Evolutionary conservation across 2,888 invertebrate species (phyloP), one percentile per base, ranked within the genome.

Genomic region (Drosophila percnosoma): DNA sequence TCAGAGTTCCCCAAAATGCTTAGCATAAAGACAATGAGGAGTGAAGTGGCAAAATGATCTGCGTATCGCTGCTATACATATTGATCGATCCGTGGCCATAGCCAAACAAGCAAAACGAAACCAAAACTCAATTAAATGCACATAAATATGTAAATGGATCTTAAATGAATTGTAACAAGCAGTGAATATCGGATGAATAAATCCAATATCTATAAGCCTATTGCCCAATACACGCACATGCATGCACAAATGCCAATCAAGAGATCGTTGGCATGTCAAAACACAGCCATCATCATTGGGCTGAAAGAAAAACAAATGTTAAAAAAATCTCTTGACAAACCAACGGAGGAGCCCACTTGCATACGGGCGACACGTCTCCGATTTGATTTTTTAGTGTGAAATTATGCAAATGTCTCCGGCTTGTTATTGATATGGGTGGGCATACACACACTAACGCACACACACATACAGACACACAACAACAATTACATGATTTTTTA

Each of bases 121-220:
- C 80, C 76, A 75, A 78, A 42, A 68, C 81, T 68, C 87, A 88
- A 87, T 87, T 87, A 87, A 90, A 90, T 88, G 89, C 77, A 83
- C 75, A 87, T 87, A 88, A 90, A 87, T 86, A 87, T 87, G 83
- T 76, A 87, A 88, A 87, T 86, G 71, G 69, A 72, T 64, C 60
- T 71, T 88, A 87, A 87, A 90, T 90, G 90, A 88, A 88, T 86
- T 90, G 84, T 84, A 84, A 84, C 82, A 81, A 88, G 86, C 84
- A 74, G 76, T 83, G 84, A 82, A 78, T 78, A 72, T 29, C 55
- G 40, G 4, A 40, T 79, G 71, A 80, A 75, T 80, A 55, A 57
- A 71, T 68, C 65, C 54, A 45, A 73, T 68, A 57, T 62, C 61
- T 62, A 69, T 74, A 66, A 63, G 52, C 54, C 49, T 64, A 68